These are phyloP conservation scores for Gallinago jamesoni DNA, from an alignment of 2,113 vertebrate species.

Conservation along the genomic window DNA sequence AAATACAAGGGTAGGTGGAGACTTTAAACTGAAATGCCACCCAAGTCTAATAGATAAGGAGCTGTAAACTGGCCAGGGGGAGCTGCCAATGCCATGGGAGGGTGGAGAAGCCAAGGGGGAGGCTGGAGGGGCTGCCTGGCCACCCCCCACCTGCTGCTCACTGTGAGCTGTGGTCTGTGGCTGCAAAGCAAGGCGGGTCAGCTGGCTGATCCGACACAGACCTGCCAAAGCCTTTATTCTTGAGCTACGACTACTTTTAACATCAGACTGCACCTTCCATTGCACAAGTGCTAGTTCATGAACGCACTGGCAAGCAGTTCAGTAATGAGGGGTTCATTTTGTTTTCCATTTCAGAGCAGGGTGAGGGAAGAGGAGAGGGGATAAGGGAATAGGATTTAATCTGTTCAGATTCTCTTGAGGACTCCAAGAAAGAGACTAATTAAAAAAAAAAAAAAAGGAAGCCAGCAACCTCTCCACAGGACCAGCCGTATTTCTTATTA, in stretches of 20 bases:
- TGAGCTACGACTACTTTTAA: not conserved
- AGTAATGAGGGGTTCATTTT: not conserved
- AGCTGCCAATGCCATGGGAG: not conserved
- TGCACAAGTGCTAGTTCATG: not conserved
- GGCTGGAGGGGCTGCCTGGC: not conserved
- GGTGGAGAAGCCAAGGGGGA: accelerated
- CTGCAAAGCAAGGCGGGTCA: not conserved
- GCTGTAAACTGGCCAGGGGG: not conserved
- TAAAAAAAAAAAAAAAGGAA: not conserved
- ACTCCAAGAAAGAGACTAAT: not conserved
- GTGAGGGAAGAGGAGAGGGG: not conserved
- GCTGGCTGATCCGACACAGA: not conserved
- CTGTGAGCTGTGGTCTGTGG: not conserved
- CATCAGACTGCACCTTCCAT: not conserved
- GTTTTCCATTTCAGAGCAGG: not conserved
- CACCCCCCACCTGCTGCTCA: accelerated
- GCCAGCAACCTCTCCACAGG: not conserved
- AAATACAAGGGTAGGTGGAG: not conserved
- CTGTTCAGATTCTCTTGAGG: not conserved
- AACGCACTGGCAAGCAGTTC: not conserved
- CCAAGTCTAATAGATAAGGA: not conserved
- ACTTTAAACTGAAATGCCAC: not conserved
- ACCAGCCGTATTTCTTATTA: not conserved
- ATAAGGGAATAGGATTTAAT: not conserved
- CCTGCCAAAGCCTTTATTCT: not conserved